These are phyloP conservation scores for Mycalesis mineus DNA, from an alignment of 2,888 invertebrate species.

Conservation along the genomic window DNA sequence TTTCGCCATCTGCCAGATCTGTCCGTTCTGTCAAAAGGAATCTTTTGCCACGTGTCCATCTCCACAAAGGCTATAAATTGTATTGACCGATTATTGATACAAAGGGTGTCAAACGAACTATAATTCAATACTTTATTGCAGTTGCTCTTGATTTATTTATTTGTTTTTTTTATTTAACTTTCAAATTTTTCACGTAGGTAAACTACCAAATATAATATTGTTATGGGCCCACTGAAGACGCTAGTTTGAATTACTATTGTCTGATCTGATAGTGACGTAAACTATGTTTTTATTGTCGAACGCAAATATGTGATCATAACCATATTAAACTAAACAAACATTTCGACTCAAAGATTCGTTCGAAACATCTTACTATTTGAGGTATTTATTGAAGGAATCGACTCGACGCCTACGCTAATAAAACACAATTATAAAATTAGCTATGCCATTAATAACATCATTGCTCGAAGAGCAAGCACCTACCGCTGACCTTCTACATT, in stretches of 20 bases:
- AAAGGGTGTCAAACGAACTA: constrained; percentile 62
- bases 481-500: constrained; percentile 35
- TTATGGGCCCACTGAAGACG: too few species aligned
- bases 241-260: background rate
- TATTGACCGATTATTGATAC: constrained; percentile 57
- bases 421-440: constrained; percentile 44
- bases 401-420: constrained; percentile 37
- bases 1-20: constrained; percentile 55
- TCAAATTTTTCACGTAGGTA: background rate
- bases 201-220: background rate
- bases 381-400: constrained; percentile 34
- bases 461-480: constrained; percentile 32
- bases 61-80: constrained; percentile 53
- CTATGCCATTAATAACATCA: constrained; percentile 34
- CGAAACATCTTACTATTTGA: constrained; percentile 33
- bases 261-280: constrained; percentile 20
- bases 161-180: constrained; percentile 16
- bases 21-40: constrained; percentile 37
- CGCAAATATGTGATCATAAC: constrained; percentile 31
- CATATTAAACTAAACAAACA: constrained; percentile 35
- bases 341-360: constrained; percentile 32
- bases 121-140: constrained; percentile 51
- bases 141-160: constrained; percentile 34
- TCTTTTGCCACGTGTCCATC: constrained; percentile 59
- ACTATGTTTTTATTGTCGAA: constrained; percentile 30